phyloP scores from a whole-genome alignment of 1,140 invertebrate species.

The Dysdera silvatica region DNA sequence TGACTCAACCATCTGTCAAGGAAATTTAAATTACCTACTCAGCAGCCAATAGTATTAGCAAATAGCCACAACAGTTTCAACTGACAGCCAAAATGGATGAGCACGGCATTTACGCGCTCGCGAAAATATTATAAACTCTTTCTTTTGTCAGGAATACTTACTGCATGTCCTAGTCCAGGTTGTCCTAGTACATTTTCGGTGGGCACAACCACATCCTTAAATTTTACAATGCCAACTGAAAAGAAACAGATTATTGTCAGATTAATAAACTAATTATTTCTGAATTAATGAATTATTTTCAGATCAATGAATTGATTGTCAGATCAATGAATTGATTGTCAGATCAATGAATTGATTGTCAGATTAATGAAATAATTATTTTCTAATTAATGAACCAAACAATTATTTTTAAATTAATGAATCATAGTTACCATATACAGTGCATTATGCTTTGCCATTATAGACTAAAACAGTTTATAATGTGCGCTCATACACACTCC shows the following conservation, averaged over 20 bases:
- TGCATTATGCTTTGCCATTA: no score
- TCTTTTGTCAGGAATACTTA: no score
- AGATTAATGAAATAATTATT: not conserved
- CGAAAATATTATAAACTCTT: no score
- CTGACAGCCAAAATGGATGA: no score
- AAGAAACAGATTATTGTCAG: not conserved
- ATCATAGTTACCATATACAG: conserved; percentile 1
- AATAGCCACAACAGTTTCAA: no score
- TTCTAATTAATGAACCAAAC: not conserved
- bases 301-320: not conserved
- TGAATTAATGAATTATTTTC: not conserved
- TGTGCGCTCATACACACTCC: no score
- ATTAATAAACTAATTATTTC: not conserved
- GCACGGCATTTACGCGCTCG: no score
- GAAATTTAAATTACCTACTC: no score
- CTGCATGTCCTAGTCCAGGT: not conserved
- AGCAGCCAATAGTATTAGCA: no score
- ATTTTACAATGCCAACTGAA: conserved; percentile 17
- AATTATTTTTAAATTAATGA: not conserved
- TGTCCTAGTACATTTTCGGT: not conserved
- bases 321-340: not conserved
- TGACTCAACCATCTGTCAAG: no score
- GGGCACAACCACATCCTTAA: conserved; percentile 8
- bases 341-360: not conserved
- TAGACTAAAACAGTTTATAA: no score